These are phyloP conservation scores for Spatulosminthurus flaviceps DNA, from an alignment of 2,888 invertebrate genomes.

Conservation along the genomic window DNA sequence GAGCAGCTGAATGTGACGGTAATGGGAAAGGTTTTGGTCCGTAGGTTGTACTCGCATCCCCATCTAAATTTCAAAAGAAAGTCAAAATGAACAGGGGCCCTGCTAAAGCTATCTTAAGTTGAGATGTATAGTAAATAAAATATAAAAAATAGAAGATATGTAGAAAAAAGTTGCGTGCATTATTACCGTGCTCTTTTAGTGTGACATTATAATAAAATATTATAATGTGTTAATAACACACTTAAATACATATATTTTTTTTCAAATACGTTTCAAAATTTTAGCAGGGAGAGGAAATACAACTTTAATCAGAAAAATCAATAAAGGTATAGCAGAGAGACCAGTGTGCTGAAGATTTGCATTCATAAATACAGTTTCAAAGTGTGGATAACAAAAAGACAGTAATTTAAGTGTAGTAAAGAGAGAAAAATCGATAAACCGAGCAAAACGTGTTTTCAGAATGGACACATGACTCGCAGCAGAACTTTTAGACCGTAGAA, in stretches of 20 bases:
- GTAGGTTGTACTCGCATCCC: not conserved
- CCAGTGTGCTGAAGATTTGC: not conserved
- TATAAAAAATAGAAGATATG: not conserved
- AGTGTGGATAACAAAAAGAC: too few species aligned
- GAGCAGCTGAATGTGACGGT: not conserved
- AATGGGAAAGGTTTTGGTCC: conserved; percentile 23
- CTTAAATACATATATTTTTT: too few species aligned
- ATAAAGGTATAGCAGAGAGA: not conserved
- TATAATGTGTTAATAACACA: too few species aligned
- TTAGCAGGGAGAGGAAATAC: not conserved
- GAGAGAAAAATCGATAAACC: too few species aligned
- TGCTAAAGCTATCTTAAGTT: not conserved
- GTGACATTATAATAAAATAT: too few species aligned
- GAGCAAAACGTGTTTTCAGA: too few species aligned
- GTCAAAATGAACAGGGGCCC: conserved; percentile 4
- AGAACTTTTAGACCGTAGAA: too few species aligned
- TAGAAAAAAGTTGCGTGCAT: too few species aligned
- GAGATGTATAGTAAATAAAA: not conserved
- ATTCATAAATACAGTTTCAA: not conserved
- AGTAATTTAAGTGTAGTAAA: too few species aligned
- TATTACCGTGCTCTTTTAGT: too few species aligned
- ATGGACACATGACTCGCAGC: too few species aligned
- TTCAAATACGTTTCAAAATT: too few species aligned
- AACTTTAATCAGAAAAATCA: not conserved
- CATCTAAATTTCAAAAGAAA: conserved; percentile 30